Evolutionary conservation across 2,113 vertebrate genomes (phyloP), one percentile per base, ranked within the genome.

Genomic region (Oryzias melastigma): DNA sequence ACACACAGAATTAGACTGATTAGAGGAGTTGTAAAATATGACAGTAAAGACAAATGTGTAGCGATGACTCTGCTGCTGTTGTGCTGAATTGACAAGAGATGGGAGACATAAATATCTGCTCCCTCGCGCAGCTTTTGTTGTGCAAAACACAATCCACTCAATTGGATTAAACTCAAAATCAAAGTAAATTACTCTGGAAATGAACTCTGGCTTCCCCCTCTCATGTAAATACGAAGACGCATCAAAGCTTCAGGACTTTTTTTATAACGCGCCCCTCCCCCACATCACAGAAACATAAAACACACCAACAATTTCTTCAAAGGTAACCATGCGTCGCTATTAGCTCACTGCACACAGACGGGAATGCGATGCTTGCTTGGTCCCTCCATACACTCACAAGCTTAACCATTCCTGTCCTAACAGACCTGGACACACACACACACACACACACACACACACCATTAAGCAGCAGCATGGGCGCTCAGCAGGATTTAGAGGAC

Each of bases 401-500:
- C 58, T 65, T 16, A 78, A 47, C 35, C 43, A 35, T 40, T 63
- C 48, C 42, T 22, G 19, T 81, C 75, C 78, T 68, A 75, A 59
- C 55, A 74, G 71, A 68, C 59, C 64, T 18, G 51, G 52, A 85
- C 35, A 35, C 35, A 35, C 35, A 35, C 72, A 65, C 63, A 70
- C 18, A 25, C 43, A 22, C 3, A 25, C 19, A 62, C 56, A 22
- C 24, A 42, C 35, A 43, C 52, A 71, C 62, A 42, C 64, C 66
- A 82, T 81, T 85, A 82, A 63, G 82, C 73, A 83, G 61, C 84
- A 85, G 82, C 80, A 81, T 71, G 82, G 58, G 72, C 10, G 25
- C 82, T 70, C 85, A 85, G 87, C 87, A 85, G 85, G 82, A 87
- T 75, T 81, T 84, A 77, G 70, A 77, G 77, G 80, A 80, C 84